Conservation (phyloP, 2,888 invertebrate species). For the Sinohyriopsis cumingii region DNA sequence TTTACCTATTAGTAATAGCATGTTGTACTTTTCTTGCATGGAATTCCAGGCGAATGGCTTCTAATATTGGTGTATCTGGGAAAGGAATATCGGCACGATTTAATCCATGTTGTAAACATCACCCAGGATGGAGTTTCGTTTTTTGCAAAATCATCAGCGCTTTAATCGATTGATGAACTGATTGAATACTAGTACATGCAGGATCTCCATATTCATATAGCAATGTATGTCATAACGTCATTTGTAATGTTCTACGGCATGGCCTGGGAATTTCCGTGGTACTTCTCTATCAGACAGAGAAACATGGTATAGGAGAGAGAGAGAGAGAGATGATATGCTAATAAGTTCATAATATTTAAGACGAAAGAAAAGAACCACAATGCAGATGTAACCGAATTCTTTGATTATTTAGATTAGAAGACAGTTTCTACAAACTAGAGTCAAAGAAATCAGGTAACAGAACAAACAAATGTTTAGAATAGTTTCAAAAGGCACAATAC, state of each 20-base stretch:
- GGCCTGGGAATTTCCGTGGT: constrained; percentile 80
- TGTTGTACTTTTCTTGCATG: neutral
- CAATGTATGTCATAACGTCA: constrained; percentile 73
- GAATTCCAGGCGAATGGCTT: constrained; percentile 74
- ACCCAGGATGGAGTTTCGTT: too few relatives aligned
- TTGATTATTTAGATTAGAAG: too few relatives aligned
- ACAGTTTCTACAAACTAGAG: too few relatives aligned
- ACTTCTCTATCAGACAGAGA: constrained; percentile 74
- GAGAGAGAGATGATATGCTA: constrained; percentile 4
- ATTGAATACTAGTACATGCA: constrained; percentile 15
- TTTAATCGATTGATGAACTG: neutral
- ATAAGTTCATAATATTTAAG: too few relatives aligned
- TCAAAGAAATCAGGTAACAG: too few relatives aligned
- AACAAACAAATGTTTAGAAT: too few relatives aligned
- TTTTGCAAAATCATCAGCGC: too few relatives aligned
- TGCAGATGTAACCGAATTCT: too few relatives aligned
- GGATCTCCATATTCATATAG: constrained; percentile 20
- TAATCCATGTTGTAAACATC: neutral
- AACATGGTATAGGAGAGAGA: neutral
- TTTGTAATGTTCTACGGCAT: constrained; percentile 78
- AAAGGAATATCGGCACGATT: constrained; percentile 73
- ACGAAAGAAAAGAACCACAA: too few relatives aligned
- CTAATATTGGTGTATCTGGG: constrained; percentile 78
- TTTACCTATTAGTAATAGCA: too few relatives aligned
- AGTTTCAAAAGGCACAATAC: too few relatives aligned